These are phyloP conservation scores for Epizoanthus stellaris DNA, from an alignment of 92 coral and sea anemone species.

Conservation along the genomic window DNA sequence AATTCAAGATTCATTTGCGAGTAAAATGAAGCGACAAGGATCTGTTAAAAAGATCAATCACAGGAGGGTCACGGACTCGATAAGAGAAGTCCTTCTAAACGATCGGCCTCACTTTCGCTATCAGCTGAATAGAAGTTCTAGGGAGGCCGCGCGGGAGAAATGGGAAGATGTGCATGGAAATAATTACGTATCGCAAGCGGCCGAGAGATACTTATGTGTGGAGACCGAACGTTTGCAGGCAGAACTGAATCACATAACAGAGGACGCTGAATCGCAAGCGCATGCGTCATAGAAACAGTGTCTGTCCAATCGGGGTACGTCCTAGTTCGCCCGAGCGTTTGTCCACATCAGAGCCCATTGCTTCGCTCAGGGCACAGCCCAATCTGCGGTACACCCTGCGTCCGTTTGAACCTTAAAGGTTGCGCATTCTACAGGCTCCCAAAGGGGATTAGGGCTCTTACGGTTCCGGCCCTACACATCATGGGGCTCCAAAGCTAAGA, in stretches of 20 bases:
- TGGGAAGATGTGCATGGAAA: constrained; percentile 88
- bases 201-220: constrained; percentile 82
- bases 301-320: too few species aligned
- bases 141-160: constrained; percentile 87
- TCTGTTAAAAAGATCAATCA: constrained; percentile 91
- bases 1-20: constrained; percentile 79
- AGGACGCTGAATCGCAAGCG: background rate
- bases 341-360: too few species aligned
- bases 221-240: constrained; percentile 79
- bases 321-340: too few species aligned
- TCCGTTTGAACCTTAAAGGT: too few species aligned
- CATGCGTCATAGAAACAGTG: too few species aligned
- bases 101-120: constrained; percentile 95
- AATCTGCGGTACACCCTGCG: too few species aligned
- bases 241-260: constrained; percentile 62
- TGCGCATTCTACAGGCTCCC: too few species aligned
- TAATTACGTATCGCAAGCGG: constrained; percentile 77
- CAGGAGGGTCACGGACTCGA: constrained; percentile 69
- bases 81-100: constrained; percentile 70
- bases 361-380: too few species aligned
- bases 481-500: too few species aligned
- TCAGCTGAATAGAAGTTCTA: constrained; percentile 82
- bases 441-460: too few species aligned
- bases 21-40: constrained; percentile 83
- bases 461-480: too few species aligned